A percentile compares a stretch with the other conserved stretches of the same genome.
Conservation (phyloP, 1,140 invertebrate genomes). For the Sweltsa coloradensis region DNA sequence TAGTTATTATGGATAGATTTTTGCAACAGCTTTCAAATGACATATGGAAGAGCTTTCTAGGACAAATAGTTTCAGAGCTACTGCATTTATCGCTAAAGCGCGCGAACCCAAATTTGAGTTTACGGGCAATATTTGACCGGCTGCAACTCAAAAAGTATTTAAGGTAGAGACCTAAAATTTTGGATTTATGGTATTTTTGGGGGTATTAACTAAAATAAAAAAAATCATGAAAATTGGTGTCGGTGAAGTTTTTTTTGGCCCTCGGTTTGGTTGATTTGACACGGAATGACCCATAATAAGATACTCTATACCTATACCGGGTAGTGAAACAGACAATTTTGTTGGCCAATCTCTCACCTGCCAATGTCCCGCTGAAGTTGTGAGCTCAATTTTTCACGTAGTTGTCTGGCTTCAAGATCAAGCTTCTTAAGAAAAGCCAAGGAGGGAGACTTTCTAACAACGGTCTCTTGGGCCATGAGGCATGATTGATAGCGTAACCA, state of each 20-base stretch:
- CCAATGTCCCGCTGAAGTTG: slow-evolving; percentile 13
- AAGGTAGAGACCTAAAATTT: too few species aligned
- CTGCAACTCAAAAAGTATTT: too few species aligned
- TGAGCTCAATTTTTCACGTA: slow-evolving; percentile 7
- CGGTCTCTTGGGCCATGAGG: slow-evolving; percentile 14
- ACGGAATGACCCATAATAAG: not conserved
- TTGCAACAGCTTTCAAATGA: too few species aligned
- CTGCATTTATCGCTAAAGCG: too few species aligned
- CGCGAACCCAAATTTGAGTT: too few species aligned
- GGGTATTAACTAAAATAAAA: not conserved
- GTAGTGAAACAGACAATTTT: not conserved
- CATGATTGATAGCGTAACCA: slow-evolving; percentile 8
- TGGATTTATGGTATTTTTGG: too few species aligned
- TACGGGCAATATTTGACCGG: too few species aligned
- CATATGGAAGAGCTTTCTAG: too few species aligned
- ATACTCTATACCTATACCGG: not conserved
- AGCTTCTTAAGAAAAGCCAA: slow-evolving; percentile 10
- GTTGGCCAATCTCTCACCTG: slow-evolving; percentile 5
- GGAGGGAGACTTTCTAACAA: slow-evolving; percentile 8
- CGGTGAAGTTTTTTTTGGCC: too few species aligned
- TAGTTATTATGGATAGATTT: too few species aligned
- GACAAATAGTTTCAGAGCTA: too few species aligned
- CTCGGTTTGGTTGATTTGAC: too few species aligned
- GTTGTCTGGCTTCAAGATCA: slow-evolving; percentile 5
- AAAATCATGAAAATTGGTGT: not conserved